Conservation (phyloP, 2,113 vertebrate genomes). For the Seriola quinqueradiata region DNA sequence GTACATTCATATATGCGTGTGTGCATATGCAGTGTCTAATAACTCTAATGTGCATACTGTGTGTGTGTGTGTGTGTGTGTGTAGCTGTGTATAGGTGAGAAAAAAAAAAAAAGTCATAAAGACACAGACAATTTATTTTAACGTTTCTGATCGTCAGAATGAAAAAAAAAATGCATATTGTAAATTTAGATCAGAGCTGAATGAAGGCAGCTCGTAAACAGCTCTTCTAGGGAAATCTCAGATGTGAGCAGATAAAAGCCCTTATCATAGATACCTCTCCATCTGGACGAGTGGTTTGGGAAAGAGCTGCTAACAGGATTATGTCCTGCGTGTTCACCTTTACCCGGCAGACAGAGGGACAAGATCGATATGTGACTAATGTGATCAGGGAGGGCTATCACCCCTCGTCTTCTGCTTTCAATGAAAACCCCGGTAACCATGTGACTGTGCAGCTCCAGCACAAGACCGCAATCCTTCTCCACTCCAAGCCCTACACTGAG, state of each 20-base stretch:
- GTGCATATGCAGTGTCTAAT: not conserved
- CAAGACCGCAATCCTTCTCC: constrained; percentile 24
- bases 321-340: constrained; percentile 69
- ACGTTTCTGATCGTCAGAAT: constrained; percentile 10
- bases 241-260: constrained; percentile 53
- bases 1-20: constrained; percentile 33
- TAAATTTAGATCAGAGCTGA: constrained; percentile 9
- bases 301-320: constrained; percentile 74
- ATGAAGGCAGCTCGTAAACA: constrained; percentile 34
- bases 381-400: constrained; percentile 70
- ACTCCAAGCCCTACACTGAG: constrained; percentile 5
- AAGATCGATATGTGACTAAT: constrained; percentile 81
- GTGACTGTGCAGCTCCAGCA: constrained; percentile 29
- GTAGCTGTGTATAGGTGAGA: not conserved
- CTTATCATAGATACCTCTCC: constrained; percentile 42
- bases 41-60: not conserved
- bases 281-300: constrained; percentile 47
- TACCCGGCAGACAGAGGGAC: constrained; percentile 57
- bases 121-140: constrained; percentile 25
- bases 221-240: constrained; percentile 23
- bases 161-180: not conserved
- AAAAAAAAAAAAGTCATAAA: constrained; percentile 31
- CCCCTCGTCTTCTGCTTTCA: constrained; percentile 63
- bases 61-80: not conserved
- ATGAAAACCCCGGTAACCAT: constrained; percentile 59